phyloP scores from a whole-genome alignment of 2,888 invertebrate genomes.

The Lottia gigantea region DNA sequence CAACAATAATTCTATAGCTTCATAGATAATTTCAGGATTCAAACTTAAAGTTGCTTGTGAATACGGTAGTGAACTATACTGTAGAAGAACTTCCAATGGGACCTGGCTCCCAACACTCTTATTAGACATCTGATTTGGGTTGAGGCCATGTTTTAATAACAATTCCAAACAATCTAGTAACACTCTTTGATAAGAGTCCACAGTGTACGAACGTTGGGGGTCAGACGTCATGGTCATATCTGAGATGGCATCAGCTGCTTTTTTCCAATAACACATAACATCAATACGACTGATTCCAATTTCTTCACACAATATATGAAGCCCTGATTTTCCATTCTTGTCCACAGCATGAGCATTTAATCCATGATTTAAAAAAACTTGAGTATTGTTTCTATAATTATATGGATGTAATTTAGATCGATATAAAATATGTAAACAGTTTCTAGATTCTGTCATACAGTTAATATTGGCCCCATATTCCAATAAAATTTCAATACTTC shows the following conservation, averaged over 20 bases:
- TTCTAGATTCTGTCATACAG: constrained; percentile 10
- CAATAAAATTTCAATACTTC: constrained; percentile 13
- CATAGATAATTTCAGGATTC: constrained; percentile 15
- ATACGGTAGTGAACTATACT: constrained; percentile 12
- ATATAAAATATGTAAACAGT: constrained; percentile 23
- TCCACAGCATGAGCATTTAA: constrained; percentile 14
- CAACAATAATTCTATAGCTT: constrained; percentile 15
- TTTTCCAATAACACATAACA: constrained; percentile 14
- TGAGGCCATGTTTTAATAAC: constrained; percentile 11
- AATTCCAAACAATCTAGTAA: constrained; percentile 15
- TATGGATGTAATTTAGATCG: constrained; percentile 19
- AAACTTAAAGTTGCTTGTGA: background rate
- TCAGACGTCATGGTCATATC: constrained; percentile 5
- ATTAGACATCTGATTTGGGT: constrained; percentile 13
- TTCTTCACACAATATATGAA: constrained; percentile 21
- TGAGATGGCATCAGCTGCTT: constrained; percentile 15
- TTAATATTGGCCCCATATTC: constrained; percentile 19
- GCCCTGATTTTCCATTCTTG: constrained; percentile 16
- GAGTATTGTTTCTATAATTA: constrained; percentile 19
- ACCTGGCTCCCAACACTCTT: background rate
- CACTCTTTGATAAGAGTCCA: constrained; percentile 16
- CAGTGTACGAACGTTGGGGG: background rate
- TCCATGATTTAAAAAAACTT: constrained; percentile 20
- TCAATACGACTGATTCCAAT: constrained; percentile 14
- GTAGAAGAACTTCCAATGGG: constrained; percentile 13